Evolutionary conservation across 2,888 invertebrate genomes (phyloP), one percentile per base, ranked within the genome.

Genomic region (Sinhomidia bicolor): DNA sequence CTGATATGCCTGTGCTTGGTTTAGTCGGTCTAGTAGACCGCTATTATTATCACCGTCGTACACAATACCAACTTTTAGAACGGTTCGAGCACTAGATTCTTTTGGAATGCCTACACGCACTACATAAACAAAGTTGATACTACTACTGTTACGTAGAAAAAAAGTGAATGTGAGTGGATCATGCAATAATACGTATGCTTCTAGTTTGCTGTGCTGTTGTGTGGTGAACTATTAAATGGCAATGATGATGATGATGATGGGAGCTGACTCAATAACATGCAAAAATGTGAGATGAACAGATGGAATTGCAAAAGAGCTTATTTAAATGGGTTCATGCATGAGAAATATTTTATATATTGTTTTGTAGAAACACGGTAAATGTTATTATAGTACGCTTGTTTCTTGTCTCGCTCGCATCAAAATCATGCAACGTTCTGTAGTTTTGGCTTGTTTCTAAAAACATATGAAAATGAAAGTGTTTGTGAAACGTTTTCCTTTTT

Each of bases 391-490:
- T n/a, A 51, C n/a, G 14, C 14, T 51, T n/a, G 51, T n/a, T n/a
- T n/a, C n/a, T n/a, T 51, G n/a, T 14, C 3, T 51, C n/a, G 4
- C 51, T 57, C 17, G 57, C 57, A 57, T 9, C 20, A 57, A 23
- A 57, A 57, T 57, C 57, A 57, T 57, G 57, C 57, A 57, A 57
- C 2, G 0, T 57, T 54, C 12, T 54, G 54, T 12, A 10, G 17
- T 57, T 20, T 57, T 57, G 57, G 57, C 57, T 4, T 57, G 57
- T 20, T 57, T 57, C 20, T 23, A 57, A 57, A 57, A 57, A 57
- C 57, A 57, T n/a, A n/a, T 57, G 57, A 57, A 57, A 23, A 57
- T 4, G n/a, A 54, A 57, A 23, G 57, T 57, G 57, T n/a, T 57
- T 9, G 7, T 57, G 23, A 57, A 54, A 54, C 54, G 17, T 54